Conservation (phyloP, 2,888 invertebrate species). For the Pyrrhosoma nymphula region DNA sequence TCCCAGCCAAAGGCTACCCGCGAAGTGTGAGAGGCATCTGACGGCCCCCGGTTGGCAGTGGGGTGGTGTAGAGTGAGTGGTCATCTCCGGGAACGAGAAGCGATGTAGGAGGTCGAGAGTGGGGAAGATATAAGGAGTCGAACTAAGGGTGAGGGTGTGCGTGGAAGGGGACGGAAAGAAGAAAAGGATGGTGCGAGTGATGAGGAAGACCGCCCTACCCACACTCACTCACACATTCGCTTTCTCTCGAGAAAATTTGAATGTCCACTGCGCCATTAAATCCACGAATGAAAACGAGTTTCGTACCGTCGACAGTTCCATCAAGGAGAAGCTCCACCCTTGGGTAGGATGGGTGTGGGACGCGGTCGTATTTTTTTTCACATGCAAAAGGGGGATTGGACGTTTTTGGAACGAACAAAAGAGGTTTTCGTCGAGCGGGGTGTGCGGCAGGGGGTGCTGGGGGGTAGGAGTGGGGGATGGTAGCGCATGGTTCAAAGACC, state of each 20-base stretch:
- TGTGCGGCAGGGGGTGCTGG: neutral
- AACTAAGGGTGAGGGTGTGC: neutral
- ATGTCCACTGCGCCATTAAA: slow-evolving; percentile 64
- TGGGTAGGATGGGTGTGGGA: neutral
- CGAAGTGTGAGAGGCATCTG: neutral
- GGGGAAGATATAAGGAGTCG: neutral
- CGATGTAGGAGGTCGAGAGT: neutral
- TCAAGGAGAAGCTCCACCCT: neutral
- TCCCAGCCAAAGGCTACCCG: neutral
- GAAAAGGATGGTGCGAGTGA: neutral
- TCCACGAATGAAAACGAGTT: slow-evolving; percentile 55
- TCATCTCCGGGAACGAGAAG: neutral
- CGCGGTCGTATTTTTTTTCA: neutral
- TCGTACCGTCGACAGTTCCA: slow-evolving; percentile 43
- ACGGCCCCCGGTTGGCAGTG: neutral
- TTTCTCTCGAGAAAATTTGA: slow-evolving; percentile 54
- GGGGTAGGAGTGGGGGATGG: too few species aligned
- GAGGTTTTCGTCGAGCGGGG: neutral
- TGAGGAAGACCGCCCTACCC: neutral
- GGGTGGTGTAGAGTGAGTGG: neutral
- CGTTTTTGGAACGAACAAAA: neutral
- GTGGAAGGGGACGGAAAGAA: neutral
- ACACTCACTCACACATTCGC: neutral
- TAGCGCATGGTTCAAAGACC: too few species aligned
- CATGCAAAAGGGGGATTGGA: too few species aligned